These are phyloP conservation scores for Sinelater perroti DNA, from an alignment of 2,888 invertebrate genomes.

Conservation along the genomic window DNA sequence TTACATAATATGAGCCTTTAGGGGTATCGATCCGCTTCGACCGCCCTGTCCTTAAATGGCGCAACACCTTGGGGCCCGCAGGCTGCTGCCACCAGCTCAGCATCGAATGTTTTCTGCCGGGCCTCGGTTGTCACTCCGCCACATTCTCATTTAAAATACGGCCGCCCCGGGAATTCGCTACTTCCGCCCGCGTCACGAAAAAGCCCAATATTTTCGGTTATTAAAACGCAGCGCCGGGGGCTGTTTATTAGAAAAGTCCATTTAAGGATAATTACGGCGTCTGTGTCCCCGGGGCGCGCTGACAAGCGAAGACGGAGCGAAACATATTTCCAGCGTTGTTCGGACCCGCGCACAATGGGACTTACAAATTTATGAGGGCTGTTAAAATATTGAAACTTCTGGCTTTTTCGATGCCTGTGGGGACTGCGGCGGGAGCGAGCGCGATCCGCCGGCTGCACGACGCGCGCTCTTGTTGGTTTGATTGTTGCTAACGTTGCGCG, in stretches of 20 bases:
- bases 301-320: slow-evolving; percentile 1
- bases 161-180: no score
- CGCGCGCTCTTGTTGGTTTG: no score
- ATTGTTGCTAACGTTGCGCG: no score
- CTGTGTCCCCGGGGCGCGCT: slow-evolving; percentile 8
- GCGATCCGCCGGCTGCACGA: no score
- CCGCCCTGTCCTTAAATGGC: slow-evolving; percentile 14
- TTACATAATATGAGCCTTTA: slow-evolving; percentile 23
- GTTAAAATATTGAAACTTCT: slow-evolving; percentile 2
- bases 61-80: slow-evolving; percentile 13
- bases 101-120: slow-evolving; percentile 8
- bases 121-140: not conserved
- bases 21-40: slow-evolving; percentile 16
- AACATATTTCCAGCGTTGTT: slow-evolving; percentile 6
- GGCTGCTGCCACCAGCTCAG: slow-evolving; percentile 3
- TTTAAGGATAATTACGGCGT: slow-evolving; percentile 21
- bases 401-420: not conserved
- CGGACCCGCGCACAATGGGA: not conserved
- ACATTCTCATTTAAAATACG: slow-evolving; percentile 5
- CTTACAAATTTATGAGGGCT: slow-evolving; percentile 8
- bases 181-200: no score
- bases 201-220: slow-evolving; percentile 19
- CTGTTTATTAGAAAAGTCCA: slow-evolving; percentile 22
- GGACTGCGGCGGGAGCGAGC: not conserved
- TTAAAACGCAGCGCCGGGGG: slow-evolving; percentile 11